Conservation (phyloP, 2,113 vertebrate genomes). For the Aepyceros melampus region DNA sequence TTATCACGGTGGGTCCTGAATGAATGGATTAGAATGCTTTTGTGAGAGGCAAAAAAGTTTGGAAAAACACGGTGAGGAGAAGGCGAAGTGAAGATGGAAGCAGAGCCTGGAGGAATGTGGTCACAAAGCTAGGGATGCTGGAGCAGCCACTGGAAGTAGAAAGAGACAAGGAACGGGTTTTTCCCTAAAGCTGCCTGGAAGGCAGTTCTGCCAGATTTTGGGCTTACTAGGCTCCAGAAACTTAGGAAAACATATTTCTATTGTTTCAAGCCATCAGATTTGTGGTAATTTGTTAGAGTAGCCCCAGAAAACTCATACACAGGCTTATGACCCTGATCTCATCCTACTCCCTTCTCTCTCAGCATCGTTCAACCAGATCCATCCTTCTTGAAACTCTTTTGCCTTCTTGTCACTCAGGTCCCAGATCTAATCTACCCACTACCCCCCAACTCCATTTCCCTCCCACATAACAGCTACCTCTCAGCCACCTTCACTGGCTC, state of each 20-base stretch:
- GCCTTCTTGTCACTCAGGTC: background rate
- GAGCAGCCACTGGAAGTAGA: background rate
- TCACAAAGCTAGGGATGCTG: background rate
- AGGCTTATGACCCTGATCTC: background rate
- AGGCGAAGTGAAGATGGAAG: background rate
- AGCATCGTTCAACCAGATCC: background rate
- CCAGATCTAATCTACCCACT: background rate
- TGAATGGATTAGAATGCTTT: background rate
- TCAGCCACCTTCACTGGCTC: background rate
- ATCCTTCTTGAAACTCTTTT: background rate
- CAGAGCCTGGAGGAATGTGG: background rate
- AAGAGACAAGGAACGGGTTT: background rate
- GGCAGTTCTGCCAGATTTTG: background rate
- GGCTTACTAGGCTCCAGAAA: background rate
- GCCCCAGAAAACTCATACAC: background rate
- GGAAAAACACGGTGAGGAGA: background rate
- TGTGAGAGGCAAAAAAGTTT: background rate
- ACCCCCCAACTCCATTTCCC: background rate
- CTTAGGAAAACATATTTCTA: background rate
- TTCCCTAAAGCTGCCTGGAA: background rate
- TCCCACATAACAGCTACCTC: background rate
- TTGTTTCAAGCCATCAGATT: background rate
- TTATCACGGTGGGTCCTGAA: background rate
- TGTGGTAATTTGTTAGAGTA: background rate
- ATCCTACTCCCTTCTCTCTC: background rate